These are phyloP conservation scores for Hyposoter didymator DNA, from an alignment of 2,888 invertebrate species.

Conservation along the genomic window DNA sequence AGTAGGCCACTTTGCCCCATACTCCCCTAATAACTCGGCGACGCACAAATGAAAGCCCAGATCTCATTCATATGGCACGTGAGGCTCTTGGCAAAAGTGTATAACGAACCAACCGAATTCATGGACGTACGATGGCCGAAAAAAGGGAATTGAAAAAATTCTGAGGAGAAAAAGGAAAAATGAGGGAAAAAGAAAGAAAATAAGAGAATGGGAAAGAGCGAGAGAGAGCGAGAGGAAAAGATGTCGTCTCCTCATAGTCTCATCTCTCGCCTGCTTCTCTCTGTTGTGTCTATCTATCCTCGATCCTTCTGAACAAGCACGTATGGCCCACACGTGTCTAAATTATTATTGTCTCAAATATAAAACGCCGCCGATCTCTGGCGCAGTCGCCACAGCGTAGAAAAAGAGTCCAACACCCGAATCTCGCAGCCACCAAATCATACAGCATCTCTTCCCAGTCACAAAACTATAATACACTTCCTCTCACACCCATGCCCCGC, in stretches of 20 bases:
- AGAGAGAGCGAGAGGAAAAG: slow-evolving; percentile 36
- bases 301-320: slow-evolving; percentile 73
- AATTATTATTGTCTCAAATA: slow-evolving; percentile 82
- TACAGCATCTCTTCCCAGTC: slow-evolving; percentile 28
- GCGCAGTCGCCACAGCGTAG: slow-evolving; percentile 12
- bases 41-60: slow-evolving; percentile 43
- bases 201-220: slow-evolving; percentile 12
- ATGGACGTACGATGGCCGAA: slow-evolving; percentile 40
- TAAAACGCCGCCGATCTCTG: slow-evolving; percentile 67
- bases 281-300: slow-evolving; percentile 79
- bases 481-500: slow-evolving; percentile 62
- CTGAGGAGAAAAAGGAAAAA: neutral
- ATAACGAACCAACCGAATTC: slow-evolving; percentile 33
- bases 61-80: slow-evolving; percentile 18
- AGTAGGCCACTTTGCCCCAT: too few species aligned
- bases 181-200: neutral
- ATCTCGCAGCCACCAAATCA: slow-evolving; percentile 22
- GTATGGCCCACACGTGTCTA: slow-evolving; percentile 83
- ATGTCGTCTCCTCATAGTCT: slow-evolving; percentile 64
- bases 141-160: slow-evolving; percentile 16
- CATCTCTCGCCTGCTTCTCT: slow-evolving; percentile 70
- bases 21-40: slow-evolving; percentile 60
- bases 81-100: slow-evolving; percentile 25
- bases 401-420: slow-evolving; percentile 20
- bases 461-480: slow-evolving; percentile 65